A percentile compares a stretch with the other conserved stretches of the same genome.
phyloP scores from a whole-genome alignment of 2,888 invertebrate species.

The Aquatica leii region DNA sequence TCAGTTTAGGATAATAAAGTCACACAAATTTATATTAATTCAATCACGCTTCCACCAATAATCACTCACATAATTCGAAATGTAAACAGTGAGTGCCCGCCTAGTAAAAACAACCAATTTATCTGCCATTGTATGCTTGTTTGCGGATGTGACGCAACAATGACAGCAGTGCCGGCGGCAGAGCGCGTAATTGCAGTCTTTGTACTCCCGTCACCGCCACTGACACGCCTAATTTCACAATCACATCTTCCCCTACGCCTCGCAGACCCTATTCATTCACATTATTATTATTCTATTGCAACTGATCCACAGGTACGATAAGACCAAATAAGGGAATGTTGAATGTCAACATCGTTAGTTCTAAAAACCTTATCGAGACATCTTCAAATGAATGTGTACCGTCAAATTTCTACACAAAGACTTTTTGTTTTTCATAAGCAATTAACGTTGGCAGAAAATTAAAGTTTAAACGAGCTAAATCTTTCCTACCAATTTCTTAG shows the following conservation, averaged over 20 bases:
- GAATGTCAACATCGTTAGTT: conserved; percentile 2
- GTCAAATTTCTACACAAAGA: neutral
- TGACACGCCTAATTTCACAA: conserved; percentile 62
- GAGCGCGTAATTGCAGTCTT: conserved; percentile 61
- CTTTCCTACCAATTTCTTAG: too few relatives aligned
- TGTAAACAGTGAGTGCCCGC: conserved; percentile 33
- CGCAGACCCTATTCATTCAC: conserved; percentile 28
- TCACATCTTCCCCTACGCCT: conserved; percentile 46
- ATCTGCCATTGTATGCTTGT: conserved; percentile 46
- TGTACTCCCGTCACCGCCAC: conserved; percentile 61
- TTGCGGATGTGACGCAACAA: conserved; percentile 58
- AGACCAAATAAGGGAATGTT: conserved; percentile 1
- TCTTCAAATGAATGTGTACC: neutral
- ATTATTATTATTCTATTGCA: conserved; percentile 32
- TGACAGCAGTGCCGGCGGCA: conserved; percentile 57
- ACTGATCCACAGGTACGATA: conserved; percentile 29
- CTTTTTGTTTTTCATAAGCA: neutral
- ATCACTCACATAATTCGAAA: conserved; percentile 27
- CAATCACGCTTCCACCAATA: conserved; percentile 30
- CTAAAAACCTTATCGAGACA: neutral
- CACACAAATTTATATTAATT: conserved; percentile 16
- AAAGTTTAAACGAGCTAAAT: too few relatives aligned
- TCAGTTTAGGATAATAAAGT: too few relatives aligned
- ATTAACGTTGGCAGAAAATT: too few relatives aligned
- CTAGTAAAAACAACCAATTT: conserved; percentile 45